Evolutionary conservation across 1,140 invertebrate genomes (phyloP).

Genomic region (Diploscapter pachys): DNA sequence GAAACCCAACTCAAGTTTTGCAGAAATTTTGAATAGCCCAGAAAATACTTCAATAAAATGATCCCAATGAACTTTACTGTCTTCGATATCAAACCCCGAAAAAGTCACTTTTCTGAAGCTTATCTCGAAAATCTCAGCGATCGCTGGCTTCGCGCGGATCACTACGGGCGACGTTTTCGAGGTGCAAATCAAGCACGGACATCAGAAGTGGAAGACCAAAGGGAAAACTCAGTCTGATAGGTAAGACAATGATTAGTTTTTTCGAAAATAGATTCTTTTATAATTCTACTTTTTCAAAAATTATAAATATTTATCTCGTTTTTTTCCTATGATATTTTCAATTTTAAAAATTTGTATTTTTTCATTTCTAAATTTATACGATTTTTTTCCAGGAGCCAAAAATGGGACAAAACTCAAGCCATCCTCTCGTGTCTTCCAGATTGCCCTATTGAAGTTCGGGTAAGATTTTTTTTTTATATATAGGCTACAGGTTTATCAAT

Average conservation of each 20-base stretch:
- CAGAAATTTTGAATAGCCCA: neutral
- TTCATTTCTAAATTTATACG: constrained; percentile 61
- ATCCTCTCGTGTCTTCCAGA: constrained; percentile 65
- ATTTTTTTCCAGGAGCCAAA: constrained; percentile 64
- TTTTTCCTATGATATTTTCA: neutral
- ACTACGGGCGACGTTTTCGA: constrained; percentile 69
- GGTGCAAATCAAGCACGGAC: constrained; percentile 66
- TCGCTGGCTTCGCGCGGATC: constrained; percentile 68
- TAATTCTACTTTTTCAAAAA: neutral
- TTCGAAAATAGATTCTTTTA: neutral
- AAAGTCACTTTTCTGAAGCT: neutral
- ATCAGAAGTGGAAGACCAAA: constrained; percentile 67
- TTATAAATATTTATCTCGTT: neutral
- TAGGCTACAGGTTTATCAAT: neutral
- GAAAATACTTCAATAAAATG: too few relatives aligned
- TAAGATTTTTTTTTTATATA: constrained; percentile 54
- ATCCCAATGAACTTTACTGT: too few relatives aligned
- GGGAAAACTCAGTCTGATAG: constrained; percentile 65
- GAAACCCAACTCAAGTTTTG: too few relatives aligned
- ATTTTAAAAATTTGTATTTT: neutral
- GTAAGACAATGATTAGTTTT: too few relatives aligned
- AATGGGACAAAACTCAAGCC: constrained; percentile 64
- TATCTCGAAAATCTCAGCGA: constrained; percentile 56
- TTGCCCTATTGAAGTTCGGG: constrained; percentile 66
- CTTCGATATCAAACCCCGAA: neutral